Conservation (phyloP, 2,888 invertebrate species). For the Frankliniella fusca region DNA sequence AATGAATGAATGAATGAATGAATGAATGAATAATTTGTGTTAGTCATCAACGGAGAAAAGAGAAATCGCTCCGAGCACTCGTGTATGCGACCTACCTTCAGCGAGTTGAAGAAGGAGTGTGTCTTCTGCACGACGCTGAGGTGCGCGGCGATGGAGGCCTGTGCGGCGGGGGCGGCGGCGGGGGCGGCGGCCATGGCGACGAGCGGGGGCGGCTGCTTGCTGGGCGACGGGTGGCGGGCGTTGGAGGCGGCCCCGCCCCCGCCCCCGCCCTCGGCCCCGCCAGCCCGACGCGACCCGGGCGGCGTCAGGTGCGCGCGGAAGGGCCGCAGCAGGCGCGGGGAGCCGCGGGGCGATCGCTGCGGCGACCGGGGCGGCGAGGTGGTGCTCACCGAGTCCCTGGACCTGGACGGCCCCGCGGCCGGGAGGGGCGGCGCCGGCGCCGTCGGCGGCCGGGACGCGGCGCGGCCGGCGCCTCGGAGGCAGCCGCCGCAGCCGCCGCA, state of each 20-base stretch:
- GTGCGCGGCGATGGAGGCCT: conserved; percentile 45
- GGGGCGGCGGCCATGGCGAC: conserved; percentile 31
- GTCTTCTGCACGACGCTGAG: conserved; percentile 74
- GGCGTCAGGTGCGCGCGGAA: conserved; percentile 50
- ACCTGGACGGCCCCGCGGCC: conserved; percentile 34
- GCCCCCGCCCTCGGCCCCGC: conserved; percentile 34
- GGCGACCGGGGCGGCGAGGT: conserved; percentile 22
- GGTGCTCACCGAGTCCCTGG: conserved; percentile 30
- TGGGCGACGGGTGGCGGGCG: conserved; percentile 19
- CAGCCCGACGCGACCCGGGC: conserved; percentile 51
- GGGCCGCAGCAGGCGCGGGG: conserved; percentile 45
- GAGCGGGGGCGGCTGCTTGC: conserved; percentile 20
- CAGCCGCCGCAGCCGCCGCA: conserved; percentile 41
- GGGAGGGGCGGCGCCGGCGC: conserved; percentile 48
- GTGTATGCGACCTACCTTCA: conserved; percentile 57
- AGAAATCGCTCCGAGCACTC: too few species aligned
- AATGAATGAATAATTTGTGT: too few species aligned
- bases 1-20: too few species aligned
- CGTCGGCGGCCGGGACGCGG: conserved; percentile 51
- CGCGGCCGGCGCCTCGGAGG: conserved; percentile 47
- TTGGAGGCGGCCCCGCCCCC: conserved; percentile 23
- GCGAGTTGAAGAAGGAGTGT: conserved; percentile 75
- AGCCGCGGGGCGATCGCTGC: not conserved
- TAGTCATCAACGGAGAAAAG: too few species aligned
- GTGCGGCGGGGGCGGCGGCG: conserved; percentile 34